These are phyloP conservation scores for Pterocles burchelli DNA, from an alignment of 2,113 vertebrate species.

Conservation along the genomic window DNA sequence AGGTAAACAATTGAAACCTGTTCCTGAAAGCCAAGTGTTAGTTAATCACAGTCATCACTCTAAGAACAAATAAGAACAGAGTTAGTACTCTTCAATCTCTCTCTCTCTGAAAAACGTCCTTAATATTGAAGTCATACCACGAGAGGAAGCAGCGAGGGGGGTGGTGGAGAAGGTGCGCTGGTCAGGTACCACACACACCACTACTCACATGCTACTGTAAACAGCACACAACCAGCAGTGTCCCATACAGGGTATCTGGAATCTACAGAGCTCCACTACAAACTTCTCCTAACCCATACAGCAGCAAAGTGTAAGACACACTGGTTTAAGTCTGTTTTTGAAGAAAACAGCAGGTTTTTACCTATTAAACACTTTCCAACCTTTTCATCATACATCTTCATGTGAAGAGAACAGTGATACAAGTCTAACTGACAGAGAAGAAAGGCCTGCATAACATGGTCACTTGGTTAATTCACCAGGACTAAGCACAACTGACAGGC, in stretches of 20 bases:
- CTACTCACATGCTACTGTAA: not conserved
- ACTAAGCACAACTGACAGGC: not conserved
- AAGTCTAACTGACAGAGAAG: not conserved
- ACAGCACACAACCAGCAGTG: not conserved
- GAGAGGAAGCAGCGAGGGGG: not conserved
- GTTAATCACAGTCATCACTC: not conserved
- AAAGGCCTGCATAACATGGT: not conserved
- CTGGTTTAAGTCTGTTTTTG: not conserved
- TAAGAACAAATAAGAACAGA: not conserved
- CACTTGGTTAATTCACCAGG: not conserved
- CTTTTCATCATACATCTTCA: not conserved
- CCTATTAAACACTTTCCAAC: not conserved
- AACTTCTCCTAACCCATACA: not conserved
- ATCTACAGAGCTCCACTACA: not conserved
- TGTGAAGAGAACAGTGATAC: not conserved
- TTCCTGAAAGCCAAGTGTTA: not conserved
- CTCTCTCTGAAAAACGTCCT: not conserved
- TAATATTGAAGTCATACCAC: not conserved
- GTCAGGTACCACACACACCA: fast-evolving
- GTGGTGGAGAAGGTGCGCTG: not conserved
- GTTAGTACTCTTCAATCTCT: not conserved
- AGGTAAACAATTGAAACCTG: not conserved
- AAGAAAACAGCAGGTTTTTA: not conserved
- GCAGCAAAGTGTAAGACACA: fast-evolving
- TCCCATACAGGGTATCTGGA: not conserved